Conservation (phyloP, 2,888 invertebrate species). For the Noctua fimbriata region DNA sequence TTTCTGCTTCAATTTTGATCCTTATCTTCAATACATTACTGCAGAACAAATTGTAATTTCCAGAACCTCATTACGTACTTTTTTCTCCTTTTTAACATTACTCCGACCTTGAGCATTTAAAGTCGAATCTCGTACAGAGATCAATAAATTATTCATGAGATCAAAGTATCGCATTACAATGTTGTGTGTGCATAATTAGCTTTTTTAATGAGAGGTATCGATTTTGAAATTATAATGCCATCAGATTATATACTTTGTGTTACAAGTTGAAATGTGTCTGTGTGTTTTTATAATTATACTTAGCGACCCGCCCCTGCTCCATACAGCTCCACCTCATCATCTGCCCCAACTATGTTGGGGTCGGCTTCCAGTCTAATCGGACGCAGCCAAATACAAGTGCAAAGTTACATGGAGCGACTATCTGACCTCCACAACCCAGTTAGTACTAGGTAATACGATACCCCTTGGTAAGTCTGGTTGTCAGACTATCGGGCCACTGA, state of each 20-base stretch:
- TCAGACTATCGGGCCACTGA: too few species aligned
- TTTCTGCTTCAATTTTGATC: background rate
- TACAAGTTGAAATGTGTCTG: background rate
- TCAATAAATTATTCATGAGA: conserved; percentile 54
- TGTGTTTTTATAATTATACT: background rate
- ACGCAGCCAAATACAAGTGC: too few species aligned
- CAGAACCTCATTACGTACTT: background rate
- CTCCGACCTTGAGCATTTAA: conserved; percentile 75
- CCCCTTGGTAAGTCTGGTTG: too few species aligned
- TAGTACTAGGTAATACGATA: too few species aligned
- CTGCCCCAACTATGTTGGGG: too few species aligned
- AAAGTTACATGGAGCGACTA: too few species aligned
- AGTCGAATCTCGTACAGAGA: conserved; percentile 66
- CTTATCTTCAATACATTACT: background rate
- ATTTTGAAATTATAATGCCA: conserved; percentile 21
- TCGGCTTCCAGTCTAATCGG: too few species aligned
- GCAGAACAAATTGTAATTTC: background rate
- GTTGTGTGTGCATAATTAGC: conserved; percentile 49
- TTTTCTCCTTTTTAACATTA: conserved; percentile 32
- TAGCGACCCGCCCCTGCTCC: too few species aligned
- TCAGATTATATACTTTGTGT: conserved; percentile 26
- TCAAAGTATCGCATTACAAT: conserved; percentile 62
- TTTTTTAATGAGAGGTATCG: conserved; percentile 28
- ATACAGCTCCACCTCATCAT: too few species aligned
- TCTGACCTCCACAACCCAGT: too few species aligned